Evolutionary conservation across 2,797 vertebrate species (phyloP).

Genomic region (Chelidonichthys spinosus): DNA sequence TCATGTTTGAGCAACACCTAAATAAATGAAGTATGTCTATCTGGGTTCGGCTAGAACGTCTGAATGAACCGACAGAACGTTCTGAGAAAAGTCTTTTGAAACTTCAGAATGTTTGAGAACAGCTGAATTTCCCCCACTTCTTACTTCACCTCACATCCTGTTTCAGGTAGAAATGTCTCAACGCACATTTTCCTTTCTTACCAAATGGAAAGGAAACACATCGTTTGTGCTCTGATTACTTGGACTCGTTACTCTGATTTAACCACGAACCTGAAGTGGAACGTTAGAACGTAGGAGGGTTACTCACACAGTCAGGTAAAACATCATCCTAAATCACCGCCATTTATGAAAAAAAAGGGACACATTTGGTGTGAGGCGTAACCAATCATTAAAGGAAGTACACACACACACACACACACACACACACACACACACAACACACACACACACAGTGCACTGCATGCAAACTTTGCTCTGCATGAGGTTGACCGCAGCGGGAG

Average conservation of each 20-base stretch:
- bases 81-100: neutral
- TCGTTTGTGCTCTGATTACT: neutral
- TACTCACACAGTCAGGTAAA: neutral
- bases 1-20: too few species aligned
- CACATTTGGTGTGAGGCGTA: neutral
- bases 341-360: neutral
- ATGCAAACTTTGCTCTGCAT: slow-evolving; percentile 25
- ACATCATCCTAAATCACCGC: neutral
- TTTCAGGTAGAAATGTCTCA: slow-evolving; percentile 3
- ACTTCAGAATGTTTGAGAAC: neutral
- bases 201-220: neutral
- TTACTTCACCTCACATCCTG: slow-evolving; percentile 6
- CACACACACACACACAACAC: too few species aligned
- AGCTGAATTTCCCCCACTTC: neutral
- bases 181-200: neutral
- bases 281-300: too few species aligned
- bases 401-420: too few species aligned
- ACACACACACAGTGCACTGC: slow-evolving; percentile 3
- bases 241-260: neutral
- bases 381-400: neutral
- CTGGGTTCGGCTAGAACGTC: too few species aligned
- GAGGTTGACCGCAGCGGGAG: neutral
- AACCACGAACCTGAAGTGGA: neutral
- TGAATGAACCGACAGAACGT: too few species aligned
- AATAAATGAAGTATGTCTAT: too few species aligned